Conservation (phyloP, 2,888 invertebrate genomes). For the Asteroscopus sphinx region DNA sequence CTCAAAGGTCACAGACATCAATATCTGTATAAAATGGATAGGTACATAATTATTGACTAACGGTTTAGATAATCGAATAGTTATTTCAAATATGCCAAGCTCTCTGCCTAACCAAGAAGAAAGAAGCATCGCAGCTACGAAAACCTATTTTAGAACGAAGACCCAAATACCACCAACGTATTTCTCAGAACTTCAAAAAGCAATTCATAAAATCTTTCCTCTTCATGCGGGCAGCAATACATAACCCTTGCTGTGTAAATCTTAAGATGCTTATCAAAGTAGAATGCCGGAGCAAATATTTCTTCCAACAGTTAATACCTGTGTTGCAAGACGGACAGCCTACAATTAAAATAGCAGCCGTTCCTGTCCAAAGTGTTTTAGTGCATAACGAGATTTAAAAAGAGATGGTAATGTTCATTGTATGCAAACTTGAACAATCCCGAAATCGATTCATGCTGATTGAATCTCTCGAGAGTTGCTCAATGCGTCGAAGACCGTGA, state of each 20-base stretch:
- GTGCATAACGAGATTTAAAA: conserved; percentile 48
- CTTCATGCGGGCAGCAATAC: conserved; percentile 20
- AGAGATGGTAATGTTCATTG: conserved; percentile 48
- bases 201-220: conserved; percentile 37
- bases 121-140: background rate
- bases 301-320: conserved; percentile 11
- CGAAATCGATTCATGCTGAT: conserved; percentile 46
- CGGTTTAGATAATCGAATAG: too few species aligned
- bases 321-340: conserved; percentile 3
- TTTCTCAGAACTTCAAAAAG: conserved; percentile 46
- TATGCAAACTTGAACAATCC: conserved; percentile 53
- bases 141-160: conserved; percentile 26
- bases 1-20: too few species aligned
- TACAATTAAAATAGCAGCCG: conserved; percentile 22
- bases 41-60: too few species aligned
- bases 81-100: too few species aligned
- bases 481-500: conserved; percentile 40
- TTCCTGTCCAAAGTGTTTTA: conserved; percentile 32
- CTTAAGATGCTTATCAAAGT: conserved; percentile 41
- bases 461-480: conserved; percentile 40
- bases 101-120: background rate
- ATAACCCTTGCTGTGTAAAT: conserved; percentile 14
- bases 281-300: conserved; percentile 16
- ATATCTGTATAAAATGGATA: too few species aligned
- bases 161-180: conserved; percentile 40